phyloP scores from a whole-genome alignment of 2,797 vertebrate species.

The Pseudomugil gertrudae region DNA sequence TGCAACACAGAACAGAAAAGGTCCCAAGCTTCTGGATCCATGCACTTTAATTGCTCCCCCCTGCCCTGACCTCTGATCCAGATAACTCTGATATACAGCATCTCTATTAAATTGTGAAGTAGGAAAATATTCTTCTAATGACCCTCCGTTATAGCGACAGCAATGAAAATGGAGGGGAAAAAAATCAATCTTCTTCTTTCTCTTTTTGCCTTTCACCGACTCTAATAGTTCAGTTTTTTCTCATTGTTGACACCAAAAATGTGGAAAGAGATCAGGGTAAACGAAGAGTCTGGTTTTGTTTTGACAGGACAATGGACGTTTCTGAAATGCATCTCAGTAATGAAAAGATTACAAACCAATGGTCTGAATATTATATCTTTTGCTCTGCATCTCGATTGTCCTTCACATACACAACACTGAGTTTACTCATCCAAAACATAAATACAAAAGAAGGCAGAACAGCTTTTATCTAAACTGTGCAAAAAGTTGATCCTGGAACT shows the following conservation, averaged over 20 bases:
- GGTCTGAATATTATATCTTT: slow-evolving; percentile 53
- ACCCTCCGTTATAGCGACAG: slow-evolving; percentile 75
- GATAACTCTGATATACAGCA: slow-evolving; percentile 83
- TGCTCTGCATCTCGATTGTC: slow-evolving; percentile 51
- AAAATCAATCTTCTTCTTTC: slow-evolving; percentile 75
- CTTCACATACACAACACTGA: slow-evolving; percentile 52
- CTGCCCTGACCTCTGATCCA: slow-evolving; percentile 84
- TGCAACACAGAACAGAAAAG: slow-evolving; percentile 61
- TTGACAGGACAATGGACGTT: slow-evolving; percentile 43
- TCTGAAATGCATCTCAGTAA: slow-evolving; percentile 47
- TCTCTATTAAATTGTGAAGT: slow-evolving; percentile 85
- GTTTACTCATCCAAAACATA: slow-evolving; percentile 42
- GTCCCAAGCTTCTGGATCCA: slow-evolving; percentile 72
- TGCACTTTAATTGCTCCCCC: slow-evolving; percentile 83
- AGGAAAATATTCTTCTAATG: slow-evolving; percentile 87
- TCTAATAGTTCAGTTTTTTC: slow-evolving; percentile 78
- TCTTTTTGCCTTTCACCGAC: slow-evolving; percentile 74
- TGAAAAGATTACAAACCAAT: slow-evolving; percentile 51
- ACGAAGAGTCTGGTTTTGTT: slow-evolving; percentile 36
- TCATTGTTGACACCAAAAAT: slow-evolving; percentile 68
- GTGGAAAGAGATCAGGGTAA: slow-evolving; percentile 33
- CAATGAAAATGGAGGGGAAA: slow-evolving; percentile 60
- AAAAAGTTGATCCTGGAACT: slow-evolving; percentile 63
- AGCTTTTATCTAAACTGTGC: slow-evolving; percentile 61
- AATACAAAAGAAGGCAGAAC: slow-evolving; percentile 20